Percentiles rank a stretch among this genome's conserved stretches.
Conservation (phyloP, 2,797 vertebrate species). For the Oryzias sinensis region DNA sequence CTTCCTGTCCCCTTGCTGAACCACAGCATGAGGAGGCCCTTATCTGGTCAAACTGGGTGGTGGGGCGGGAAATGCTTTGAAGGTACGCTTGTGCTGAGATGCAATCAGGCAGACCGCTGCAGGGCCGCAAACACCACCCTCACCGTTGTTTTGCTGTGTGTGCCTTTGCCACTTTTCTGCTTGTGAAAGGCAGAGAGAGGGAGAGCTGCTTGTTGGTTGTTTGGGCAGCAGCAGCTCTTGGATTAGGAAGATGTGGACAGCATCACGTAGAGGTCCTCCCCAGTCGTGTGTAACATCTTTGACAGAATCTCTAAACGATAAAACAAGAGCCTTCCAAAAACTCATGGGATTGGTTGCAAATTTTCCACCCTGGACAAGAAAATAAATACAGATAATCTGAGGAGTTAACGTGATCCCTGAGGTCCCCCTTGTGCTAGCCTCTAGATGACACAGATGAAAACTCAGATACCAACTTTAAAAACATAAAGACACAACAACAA, state of each 20-base stretch:
- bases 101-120: constrained; percentile 77
- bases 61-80: constrained; percentile 76
- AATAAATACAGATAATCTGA: constrained; percentile 78
- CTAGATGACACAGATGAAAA: constrained; percentile 52
- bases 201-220: constrained; percentile 33
- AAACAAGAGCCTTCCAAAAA: constrained; percentile 53
- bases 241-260: constrained; percentile 41
- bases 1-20: constrained; percentile 80
- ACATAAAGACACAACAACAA: constrained; percentile 2
- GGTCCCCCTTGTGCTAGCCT: constrained; percentile 38
- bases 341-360: constrained; percentile 63
- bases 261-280: constrained; percentile 53
- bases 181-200: constrained; percentile 27
- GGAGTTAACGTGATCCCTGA: constrained; percentile 66
- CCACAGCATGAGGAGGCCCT: constrained; percentile 70
- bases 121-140: constrained; percentile 45
- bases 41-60: constrained; percentile 81
- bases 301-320: constrained; percentile 63
- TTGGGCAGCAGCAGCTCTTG: constrained; percentile 36
- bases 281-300: constrained; percentile 53
- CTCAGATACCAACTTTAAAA: constrained; percentile 41
- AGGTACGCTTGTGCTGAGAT: constrained; percentile 77
- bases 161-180: constrained; percentile 42
- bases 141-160: constrained; percentile 33
- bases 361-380: constrained; percentile 76